Base-by-base conservation (phyloP, 1,140 invertebrate species). In the Zaprionus nigranus region DNA sequence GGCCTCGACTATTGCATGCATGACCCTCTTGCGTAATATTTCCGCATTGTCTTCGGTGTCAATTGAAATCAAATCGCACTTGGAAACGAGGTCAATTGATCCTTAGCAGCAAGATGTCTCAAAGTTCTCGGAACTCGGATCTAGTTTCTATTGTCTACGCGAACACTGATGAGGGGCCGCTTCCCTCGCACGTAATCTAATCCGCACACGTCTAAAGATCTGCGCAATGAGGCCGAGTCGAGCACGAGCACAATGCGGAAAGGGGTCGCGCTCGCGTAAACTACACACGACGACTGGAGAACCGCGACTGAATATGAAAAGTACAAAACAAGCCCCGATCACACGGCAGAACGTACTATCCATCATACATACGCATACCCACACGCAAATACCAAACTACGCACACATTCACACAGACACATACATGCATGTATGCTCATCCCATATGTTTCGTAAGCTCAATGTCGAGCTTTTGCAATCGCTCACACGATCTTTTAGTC, bases 201-300 rank as follows among this genome's bases (percentile, higher is more conserved):
- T 68, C 26, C 36, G 34, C 24, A 13, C 38, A 13, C 38, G 30
- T 26, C 38, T 22, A 40, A 30, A 40, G 46, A 54, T 71, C 30
- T 71, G 67, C 56, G 60, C 54, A 71, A 53, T 65, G 36, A 54
- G 22, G 58, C 24, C 7, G 28, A 63, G 30, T 58, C 38, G 17
- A 7, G 12, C 20, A 49, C 34, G 7, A 46, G n/a, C 22, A 26
- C 51, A 49, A 43, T 6, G 26, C 36, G 24, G n/a, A 58, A 30
- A 40, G 46, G 26, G 75, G 46, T 46, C 40, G 70, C 62, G 73
- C 60, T 53, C 34, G n/a, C 46, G 61, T 36, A 9, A 79, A 79
- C 85, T 81, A 79, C 65, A 76, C 85, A 36, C 81, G 67, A 69
- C 82, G 69, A 68, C 75, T 81, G 79, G 57, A 90, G 85, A 88